Conservation (phyloP, 2,888 invertebrate genomes). For the Kuschelorhynchus macadamiae region DNA sequence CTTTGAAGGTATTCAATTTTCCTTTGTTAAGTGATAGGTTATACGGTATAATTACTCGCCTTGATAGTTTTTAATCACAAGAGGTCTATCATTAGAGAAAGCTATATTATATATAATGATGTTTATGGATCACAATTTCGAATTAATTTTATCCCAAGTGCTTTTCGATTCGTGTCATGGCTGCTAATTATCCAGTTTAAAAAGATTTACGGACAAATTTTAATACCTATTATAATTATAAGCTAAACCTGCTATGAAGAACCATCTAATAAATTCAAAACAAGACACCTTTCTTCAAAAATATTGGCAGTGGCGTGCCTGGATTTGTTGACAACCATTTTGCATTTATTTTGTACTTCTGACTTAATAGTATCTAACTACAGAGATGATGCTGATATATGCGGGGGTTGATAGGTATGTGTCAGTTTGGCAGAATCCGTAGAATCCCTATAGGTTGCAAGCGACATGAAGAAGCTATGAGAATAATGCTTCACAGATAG, state of each 20-base stretch:
- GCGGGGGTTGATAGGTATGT: too few relatives aligned
- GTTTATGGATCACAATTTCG: conserved; percentile 24
- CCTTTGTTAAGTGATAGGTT: background rate
- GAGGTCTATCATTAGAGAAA: background rate
- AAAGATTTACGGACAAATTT: conserved; percentile 19
- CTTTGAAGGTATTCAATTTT: conserved; percentile 5
- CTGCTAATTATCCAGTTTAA: conserved; percentile 24
- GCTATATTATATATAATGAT: conserved; percentile 23
- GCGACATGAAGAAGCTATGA: too few relatives aligned
- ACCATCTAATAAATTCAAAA: conserved; percentile 17
- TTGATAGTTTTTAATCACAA: background rate
- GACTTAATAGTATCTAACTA: too few relatives aligned
- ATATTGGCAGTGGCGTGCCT: background rate
- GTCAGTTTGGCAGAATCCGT: too few relatives aligned
- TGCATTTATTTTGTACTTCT: too few relatives aligned
- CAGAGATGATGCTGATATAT: too few relatives aligned
- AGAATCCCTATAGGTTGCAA: too few relatives aligned
- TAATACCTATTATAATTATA: conserved; percentile 17
- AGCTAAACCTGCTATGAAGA: conserved; percentile 11
- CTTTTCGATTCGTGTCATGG: conserved; percentile 18
- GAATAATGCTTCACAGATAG: too few relatives aligned
- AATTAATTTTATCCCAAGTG: conserved; percentile 22
- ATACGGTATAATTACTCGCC: background rate
- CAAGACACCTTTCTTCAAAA: conserved; percentile 7
- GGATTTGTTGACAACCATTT: too few relatives aligned